Percentiles rank a stretch among this genome's conserved stretches.
Conservation (phyloP, 2,797 vertebrate genomes). For the Selene dorsalis region DNA sequence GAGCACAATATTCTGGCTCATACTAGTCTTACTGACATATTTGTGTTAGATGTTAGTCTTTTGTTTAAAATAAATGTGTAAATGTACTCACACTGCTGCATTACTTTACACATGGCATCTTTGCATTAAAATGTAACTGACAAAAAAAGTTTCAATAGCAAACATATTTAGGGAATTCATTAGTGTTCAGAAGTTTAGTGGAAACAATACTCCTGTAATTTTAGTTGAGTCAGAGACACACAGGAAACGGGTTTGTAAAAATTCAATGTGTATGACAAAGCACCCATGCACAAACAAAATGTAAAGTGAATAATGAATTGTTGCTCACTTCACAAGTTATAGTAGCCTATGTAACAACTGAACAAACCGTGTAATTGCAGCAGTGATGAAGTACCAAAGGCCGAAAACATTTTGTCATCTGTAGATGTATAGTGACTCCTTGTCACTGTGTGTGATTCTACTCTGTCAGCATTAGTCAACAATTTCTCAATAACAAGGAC, state of each 20-base stretch:
- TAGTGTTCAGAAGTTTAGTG: too few species aligned
- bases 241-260: too few species aligned
- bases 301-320: too few species aligned
- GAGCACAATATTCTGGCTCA: not conserved
- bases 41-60: not conserved
- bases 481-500: not conserved
- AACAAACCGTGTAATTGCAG: not conserved
- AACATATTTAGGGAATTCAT: too few species aligned
- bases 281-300: not conserved
- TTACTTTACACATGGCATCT: not conserved
- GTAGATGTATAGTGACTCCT: constrained; percentile 2
- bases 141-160: too few species aligned
- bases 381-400: not conserved
- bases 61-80: too few species aligned
- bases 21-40: not conserved
- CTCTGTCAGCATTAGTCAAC: constrained; percentile 2
- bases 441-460: not conserved
- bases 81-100: too few species aligned
- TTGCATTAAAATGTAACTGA: too few species aligned
- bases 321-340: not conserved
- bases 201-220: too few species aligned
- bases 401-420: not conserved
- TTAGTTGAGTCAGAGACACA: too few species aligned
- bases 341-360: not conserved
- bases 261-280: not conserved